A percentile compares a stretch with the other conserved stretches of the same genome.
phyloP scores from a whole-genome alignment of 2,797 vertebrate genomes.

The Protonibea diacanthus region DNA sequence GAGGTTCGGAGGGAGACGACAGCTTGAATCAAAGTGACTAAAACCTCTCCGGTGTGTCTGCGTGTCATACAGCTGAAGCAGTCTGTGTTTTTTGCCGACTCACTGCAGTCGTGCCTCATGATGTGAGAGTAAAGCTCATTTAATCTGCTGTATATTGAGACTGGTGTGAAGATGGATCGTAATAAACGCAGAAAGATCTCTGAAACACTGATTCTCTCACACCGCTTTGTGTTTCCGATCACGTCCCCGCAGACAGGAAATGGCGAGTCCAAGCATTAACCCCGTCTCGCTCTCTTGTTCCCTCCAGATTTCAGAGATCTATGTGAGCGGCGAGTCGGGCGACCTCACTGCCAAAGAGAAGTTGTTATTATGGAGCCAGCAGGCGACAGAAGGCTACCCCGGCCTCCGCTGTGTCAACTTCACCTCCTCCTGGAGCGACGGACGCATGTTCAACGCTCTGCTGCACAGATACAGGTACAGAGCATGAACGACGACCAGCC shows the following conservation, averaged over 20 bases:
- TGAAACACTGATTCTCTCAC: neutral
- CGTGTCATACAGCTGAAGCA: neutral
- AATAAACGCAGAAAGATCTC: neutral
- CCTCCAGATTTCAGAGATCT: conserved; percentile 97
- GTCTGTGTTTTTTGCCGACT: conserved; percentile 22
- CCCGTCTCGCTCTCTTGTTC: neutral
- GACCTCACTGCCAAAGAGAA: conserved; percentile 99
- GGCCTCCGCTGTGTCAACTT: conserved; percentile 97
- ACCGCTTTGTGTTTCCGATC: neutral
- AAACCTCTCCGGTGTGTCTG: conserved; percentile 3
- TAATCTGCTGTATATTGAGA: neutral
- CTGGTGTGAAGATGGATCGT: neutral
- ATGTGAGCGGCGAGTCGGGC: conserved; percentile 95
- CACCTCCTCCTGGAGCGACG: conserved; percentile 95
- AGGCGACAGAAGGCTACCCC: conserved; percentile 93
- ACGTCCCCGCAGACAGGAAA: neutral
- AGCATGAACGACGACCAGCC: neutral
- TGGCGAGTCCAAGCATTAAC: neutral
- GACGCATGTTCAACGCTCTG: conserved; percentile 98
- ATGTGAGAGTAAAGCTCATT: neutral
- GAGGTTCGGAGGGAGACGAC: neutral
- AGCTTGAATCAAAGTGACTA: conserved; percentile 6
- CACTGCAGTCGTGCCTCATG: conserved; percentile 11
- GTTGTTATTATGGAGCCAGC: conserved; percentile 96
- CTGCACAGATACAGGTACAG: conserved; percentile 96